Percentiles rank a stretch among this genome's conserved stretches.
phyloP scores from a whole-genome alignment of 2,797 vertebrate species.

The Amblyraja radiata region DNA sequence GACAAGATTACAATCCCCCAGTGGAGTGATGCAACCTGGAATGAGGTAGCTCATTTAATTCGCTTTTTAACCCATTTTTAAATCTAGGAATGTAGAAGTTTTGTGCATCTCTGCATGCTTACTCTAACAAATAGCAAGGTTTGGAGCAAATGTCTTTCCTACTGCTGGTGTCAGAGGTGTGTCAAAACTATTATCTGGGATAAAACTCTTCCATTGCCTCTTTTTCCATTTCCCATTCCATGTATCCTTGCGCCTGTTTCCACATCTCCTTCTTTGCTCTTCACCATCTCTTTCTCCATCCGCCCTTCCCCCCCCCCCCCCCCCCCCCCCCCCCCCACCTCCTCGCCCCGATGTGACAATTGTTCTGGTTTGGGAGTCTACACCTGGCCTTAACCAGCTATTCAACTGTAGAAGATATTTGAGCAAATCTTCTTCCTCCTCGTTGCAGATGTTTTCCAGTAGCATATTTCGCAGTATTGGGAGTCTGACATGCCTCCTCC shows the following conservation, averaged over 20 bases:
- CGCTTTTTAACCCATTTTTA: neutral
- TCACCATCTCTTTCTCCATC: neutral
- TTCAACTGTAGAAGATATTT: neutral
- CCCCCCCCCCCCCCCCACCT: neutral
- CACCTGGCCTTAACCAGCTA: neutral
- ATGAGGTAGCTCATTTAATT: slow-evolving; percentile 55
- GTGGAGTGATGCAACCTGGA: slow-evolving; percentile 76
- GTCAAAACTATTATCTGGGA: neutral
- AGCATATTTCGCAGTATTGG: neutral
- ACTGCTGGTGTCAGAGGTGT: neutral
- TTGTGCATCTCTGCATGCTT: neutral
- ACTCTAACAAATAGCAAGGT: neutral
- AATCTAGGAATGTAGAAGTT: neutral
- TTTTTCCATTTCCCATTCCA: too few relatives aligned
- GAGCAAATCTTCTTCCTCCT: neutral
- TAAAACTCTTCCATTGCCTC: neutral
- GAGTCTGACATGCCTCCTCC: neutral
- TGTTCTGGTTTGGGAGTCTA: neutral
- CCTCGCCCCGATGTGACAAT: too few relatives aligned
- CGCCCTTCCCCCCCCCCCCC: neutral
- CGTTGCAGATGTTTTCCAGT: neutral
- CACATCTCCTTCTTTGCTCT: too few relatives aligned
- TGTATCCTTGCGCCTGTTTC: neutral
- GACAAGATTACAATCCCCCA: slow-evolving; percentile 60
- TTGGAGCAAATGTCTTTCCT: neutral